phyloP scores from a whole-genome alignment of 2,888 invertebrate genomes.

The Drosophila neonasuta region DNA sequence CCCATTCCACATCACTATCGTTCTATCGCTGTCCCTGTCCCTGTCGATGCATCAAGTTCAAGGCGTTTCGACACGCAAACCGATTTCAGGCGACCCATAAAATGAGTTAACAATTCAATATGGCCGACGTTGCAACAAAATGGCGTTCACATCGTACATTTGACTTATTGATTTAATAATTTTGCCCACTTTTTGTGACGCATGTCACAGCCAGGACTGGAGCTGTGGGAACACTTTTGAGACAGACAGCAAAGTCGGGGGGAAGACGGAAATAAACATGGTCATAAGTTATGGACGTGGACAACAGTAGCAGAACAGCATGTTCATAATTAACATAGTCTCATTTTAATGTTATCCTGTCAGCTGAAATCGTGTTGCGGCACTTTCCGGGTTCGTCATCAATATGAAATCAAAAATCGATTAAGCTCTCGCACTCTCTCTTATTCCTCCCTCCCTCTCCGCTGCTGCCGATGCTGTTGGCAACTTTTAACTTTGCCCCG shows the following conservation, averaged over 20 bases:
- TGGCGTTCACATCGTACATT: slow-evolving; percentile 8
- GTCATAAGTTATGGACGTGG: slow-evolving; percentile 16
- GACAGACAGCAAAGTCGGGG: not conserved
- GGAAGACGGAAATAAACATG: slow-evolving; percentile 27
- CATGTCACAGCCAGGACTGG: not conserved
- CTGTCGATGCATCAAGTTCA: slow-evolving; percentile 55
- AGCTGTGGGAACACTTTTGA: slow-evolving; percentile 3
- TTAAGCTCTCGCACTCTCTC: slow-evolving; percentile 43
- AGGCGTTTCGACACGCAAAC: slow-evolving; percentile 44
- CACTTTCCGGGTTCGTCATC: slow-evolving; percentile 51
- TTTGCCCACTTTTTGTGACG: slow-evolving; percentile 10
- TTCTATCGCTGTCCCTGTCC: not conserved
- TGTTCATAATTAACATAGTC: slow-evolving; percentile 45
- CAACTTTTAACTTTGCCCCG: slow-evolving; percentile 14
- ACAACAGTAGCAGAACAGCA: not conserved
- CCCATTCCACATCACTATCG: not conserved
- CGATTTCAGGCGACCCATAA: slow-evolving; percentile 29
- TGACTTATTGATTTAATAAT: slow-evolving; percentile 48
- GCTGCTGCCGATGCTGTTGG: not conserved
- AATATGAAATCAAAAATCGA: slow-evolving; percentile 74
- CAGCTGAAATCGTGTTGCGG: slow-evolving; percentile 27
- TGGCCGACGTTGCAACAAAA: slow-evolving; percentile 15
- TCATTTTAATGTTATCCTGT: slow-evolving; percentile 46
- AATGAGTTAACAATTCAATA: slow-evolving; percentile 34
- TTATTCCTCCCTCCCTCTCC: not conserved